A percentile compares a stretch with the other conserved stretches of the same genome.
Evolutionary conservation across 2,888 invertebrate genomes (phyloP).

Genomic region (Chorisops tibialis): DNA sequence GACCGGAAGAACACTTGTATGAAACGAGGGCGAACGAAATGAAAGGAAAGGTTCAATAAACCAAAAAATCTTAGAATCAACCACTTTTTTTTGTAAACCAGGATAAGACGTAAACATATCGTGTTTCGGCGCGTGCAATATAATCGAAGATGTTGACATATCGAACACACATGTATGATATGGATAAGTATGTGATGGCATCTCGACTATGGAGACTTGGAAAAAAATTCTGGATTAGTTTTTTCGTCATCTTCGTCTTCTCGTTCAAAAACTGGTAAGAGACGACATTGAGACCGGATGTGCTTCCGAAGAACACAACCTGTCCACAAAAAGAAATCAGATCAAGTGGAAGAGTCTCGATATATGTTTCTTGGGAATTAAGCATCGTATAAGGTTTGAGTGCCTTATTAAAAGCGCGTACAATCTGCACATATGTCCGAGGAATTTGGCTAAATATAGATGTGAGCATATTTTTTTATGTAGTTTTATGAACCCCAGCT

Average conservation of each 20-base stretch:
- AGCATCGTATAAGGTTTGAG: too few relatives aligned
- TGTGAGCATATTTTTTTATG: too few relatives aligned
- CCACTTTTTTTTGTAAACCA: neutral
- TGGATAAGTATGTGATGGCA: too few relatives aligned
- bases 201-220: too few relatives aligned
- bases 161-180: constrained; percentile 1
- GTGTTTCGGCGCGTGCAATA: constrained; percentile 17
- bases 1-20: constrained; percentile 25
- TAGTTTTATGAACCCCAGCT: too few relatives aligned
- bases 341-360: neutral
- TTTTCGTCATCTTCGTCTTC: too few relatives aligned
- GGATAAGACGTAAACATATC: neutral
- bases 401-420: too few relatives aligned
- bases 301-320: constrained; percentile 21
- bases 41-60: constrained; percentile 11
- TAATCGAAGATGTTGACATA: neutral
- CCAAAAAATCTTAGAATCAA: neutral
- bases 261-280: too few relatives aligned
- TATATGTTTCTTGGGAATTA: too few relatives aligned
- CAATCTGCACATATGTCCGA: too few relatives aligned
- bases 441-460: too few relatives aligned
- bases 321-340: neutral
- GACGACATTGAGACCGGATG: constrained; percentile 21
- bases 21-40: neutral
- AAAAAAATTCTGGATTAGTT: too few relatives aligned